A percentile compares a stretch with the other conserved stretches of the same genome.
Evolutionary conservation across 2,888 invertebrate genomes (phyloP).

Genomic region (Hemistola chrysoprasaria): DNA sequence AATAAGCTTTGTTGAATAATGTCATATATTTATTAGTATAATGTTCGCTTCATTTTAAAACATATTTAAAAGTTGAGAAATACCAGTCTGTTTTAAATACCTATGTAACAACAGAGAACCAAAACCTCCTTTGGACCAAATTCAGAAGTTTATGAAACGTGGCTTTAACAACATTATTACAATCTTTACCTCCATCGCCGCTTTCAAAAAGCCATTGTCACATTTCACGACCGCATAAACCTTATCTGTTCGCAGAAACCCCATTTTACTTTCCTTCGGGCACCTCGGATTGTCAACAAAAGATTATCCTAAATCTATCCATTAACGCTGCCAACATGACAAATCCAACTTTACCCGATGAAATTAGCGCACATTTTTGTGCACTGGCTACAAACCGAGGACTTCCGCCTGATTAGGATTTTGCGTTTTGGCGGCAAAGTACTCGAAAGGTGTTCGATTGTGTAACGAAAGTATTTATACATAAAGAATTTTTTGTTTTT

Average conservation of each 20-base stretch:
- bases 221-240: slow-evolving; percentile 44
- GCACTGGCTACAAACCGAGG: slow-evolving; percentile 30
- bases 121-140: no score
- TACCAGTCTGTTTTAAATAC: no score
- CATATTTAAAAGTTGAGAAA: no score
- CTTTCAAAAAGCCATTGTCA: slow-evolving; percentile 46
- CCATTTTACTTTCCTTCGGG: slow-evolving; percentile 43
- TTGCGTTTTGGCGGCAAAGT: slow-evolving; percentile 51
- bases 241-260: slow-evolving; percentile 55
- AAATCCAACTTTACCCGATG: slow-evolving; percentile 12
- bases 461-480: slow-evolving; percentile 55
- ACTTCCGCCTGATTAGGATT: slow-evolving; percentile 55
- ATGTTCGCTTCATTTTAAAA: no score
- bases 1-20: no score
- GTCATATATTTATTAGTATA: no score
- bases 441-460: slow-evolving; percentile 75
- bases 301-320: slow-evolving; percentile 65
- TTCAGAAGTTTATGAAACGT: slow-evolving; percentile 9
- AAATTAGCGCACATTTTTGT: slow-evolving; percentile 18
- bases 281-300: slow-evolving; percentile 73
- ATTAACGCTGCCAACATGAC: slow-evolving; percentile 29
- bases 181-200: slow-evolving; percentile 15
- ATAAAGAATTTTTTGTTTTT: slow-evolving; percentile 39
- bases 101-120: no score
- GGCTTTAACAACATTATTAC: slow-evolving; percentile 18